Base-by-base conservation (phyloP, 1,140 invertebrate species). In the Melitaea cinxia region DNA sequence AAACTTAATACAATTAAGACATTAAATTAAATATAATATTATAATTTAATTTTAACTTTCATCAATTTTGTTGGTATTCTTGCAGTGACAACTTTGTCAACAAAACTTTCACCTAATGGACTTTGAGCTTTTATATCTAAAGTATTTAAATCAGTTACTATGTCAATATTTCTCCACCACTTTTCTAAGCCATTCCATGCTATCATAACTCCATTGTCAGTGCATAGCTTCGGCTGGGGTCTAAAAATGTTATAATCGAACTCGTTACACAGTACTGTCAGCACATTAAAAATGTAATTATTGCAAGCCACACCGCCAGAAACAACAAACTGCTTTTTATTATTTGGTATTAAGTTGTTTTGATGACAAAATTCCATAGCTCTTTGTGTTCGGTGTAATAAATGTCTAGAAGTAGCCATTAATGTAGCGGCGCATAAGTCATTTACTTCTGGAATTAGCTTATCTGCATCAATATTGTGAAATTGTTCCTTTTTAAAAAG, bases 191-290 rank as follows among this genome's bases (percentile, higher is more conserved):
- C 98, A 93, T 98, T 98, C 98, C 98, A 99, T 23, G 98, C 98
- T 74, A 99, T 98, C 99, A 99, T 99, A 9, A 98, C 93, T 26
- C 98, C 99, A 94, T 99, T 99, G 86, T 99, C 99, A 0, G 96
- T 98, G 84, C 98, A 99, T 2, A 99, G 92, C 74, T 95, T 93
- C 14, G 95, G 94, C 5, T 95, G 94, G 10, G 98, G 97, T 72
- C 95, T 93, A 37, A 93, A 93, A 35, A 96, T 93, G 76, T 92
- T 90, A 79, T 95, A 97, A 30, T 91, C 92, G 75, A 94, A 93
- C 66, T 95, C 91, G 12, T 92, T 68, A 80, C 96, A 97, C 33
- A 99, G 77, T 60, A 94, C 85, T 75, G 91, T 77, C 12, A 99
- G 83, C 47, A 93, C 92, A 62, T 92, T 91, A 45, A 93, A 93